phyloP scores from a whole-genome alignment of 2,888 invertebrate genomes.

The Dryococelus australis region DNA sequence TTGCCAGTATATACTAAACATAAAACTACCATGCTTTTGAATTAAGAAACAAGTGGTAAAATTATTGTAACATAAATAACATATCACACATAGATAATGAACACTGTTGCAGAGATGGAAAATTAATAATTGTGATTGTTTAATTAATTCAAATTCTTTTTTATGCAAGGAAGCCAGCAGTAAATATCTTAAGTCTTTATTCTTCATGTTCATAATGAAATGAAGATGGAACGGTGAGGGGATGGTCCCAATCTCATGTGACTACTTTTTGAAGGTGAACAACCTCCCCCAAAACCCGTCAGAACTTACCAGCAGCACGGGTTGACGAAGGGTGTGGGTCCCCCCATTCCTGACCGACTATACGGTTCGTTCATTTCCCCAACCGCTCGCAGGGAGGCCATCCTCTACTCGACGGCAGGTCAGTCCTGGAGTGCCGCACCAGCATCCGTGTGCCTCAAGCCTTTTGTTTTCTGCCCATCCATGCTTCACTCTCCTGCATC shows the following conservation, averaged over 20 bases:
- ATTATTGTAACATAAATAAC: not conserved
- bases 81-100: not conserved
- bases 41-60: not conserved
- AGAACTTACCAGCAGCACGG: slow-evolving; percentile 65
- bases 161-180: not conserved
- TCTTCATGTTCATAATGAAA: not conserved
- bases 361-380: slow-evolving; percentile 49
- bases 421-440: slow-evolving; percentile 28
- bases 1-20: not conserved
- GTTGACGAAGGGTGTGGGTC: slow-evolving; percentile 57
- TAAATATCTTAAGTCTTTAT: not conserved
- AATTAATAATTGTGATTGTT: not conserved
- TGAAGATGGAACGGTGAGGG: not conserved
- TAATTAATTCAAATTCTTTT: not conserved
- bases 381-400: slow-evolving; percentile 32
- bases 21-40: not conserved
- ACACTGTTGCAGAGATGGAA: not conserved
- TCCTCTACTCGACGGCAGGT: slow-evolving; percentile 37
- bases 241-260: not conserved
- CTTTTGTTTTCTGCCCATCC: not conserved
- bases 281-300: slow-evolving; percentile 68
- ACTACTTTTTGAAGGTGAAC: slow-evolving; percentile 55
- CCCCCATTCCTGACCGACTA: slow-evolving; percentile 45
- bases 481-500: not conserved
- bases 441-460: not conserved